Conservation (phyloP, 1,140 invertebrate species). For the Solenopsis fugax region DNA sequence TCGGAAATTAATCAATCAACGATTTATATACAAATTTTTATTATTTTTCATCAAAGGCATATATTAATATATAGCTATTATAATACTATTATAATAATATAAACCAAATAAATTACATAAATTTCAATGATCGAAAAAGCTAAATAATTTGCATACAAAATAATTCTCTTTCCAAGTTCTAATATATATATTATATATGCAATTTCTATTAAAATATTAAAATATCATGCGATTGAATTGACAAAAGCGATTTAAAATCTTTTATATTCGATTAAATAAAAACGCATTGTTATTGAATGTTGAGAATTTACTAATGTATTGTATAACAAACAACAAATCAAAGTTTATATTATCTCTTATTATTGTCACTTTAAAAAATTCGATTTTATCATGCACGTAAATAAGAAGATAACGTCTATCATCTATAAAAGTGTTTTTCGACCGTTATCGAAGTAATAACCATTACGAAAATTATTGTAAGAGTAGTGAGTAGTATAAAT, state of each 20-base stretch:
- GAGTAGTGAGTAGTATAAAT: background rate
- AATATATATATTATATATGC: background rate
- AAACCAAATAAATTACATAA: background rate
- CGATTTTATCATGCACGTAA: constrained; percentile 34
- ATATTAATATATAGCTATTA: background rate
- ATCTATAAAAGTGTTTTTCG: background rate
- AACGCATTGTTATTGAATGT: constrained; percentile 2
- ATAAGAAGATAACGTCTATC: constrained; percentile 16
- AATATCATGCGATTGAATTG: constrained; percentile 20
- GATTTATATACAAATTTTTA: constrained; percentile 11
- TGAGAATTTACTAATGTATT: background rate
- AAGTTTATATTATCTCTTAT: constrained; percentile 18
- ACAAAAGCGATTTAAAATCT: background rate
- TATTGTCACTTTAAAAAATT: constrained; percentile 1
- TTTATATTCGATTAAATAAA: background rate
- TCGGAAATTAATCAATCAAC: constrained; percentile 32
- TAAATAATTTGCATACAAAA: background rate
- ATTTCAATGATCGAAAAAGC: background rate
- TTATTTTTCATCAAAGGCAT: background rate
- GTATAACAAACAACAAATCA: constrained; percentile 19
- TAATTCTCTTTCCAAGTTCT: background rate
- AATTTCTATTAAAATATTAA: constrained; percentile 29
- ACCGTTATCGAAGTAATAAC: constrained; percentile 11
- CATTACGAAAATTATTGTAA: constrained; percentile 13
- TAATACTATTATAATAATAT: constrained; percentile 11